Evolutionary conservation across 2,797 vertebrate species (phyloP).

Genomic region (Platyrinchus mystaceus): DNA sequence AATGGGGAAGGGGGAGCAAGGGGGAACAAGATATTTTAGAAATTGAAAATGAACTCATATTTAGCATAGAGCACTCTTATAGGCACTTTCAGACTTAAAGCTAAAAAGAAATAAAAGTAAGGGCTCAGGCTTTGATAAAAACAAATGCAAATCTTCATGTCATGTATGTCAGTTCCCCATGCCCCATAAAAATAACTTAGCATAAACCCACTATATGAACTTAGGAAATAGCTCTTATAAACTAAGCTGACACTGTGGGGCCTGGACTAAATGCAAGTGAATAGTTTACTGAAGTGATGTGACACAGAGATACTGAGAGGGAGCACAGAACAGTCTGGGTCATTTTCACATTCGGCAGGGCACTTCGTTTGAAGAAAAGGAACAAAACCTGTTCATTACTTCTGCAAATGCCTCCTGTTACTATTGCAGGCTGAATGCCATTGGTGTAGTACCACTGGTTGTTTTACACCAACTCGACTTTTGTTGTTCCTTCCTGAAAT

Average conservation of each 20-base stretch:
- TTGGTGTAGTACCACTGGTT: not conserved
- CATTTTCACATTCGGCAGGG: not conserved
- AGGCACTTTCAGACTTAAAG: not conserved
- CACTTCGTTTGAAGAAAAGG: fast-evolving
- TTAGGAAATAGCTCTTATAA: not conserved
- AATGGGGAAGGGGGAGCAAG: not conserved
- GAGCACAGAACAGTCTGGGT: not conserved
- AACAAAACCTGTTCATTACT: not conserved
- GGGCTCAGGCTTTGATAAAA: not conserved
- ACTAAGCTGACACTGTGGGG: not conserved
- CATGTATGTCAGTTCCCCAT: not conserved
- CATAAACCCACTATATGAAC: not conserved
- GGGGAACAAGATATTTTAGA: constrained; percentile 25
- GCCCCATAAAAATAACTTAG: not conserved
- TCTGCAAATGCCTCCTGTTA: not conserved
- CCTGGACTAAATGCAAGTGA: not conserved
- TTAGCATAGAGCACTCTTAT: not conserved
- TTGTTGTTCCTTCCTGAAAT: not conserved
- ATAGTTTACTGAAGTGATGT: not conserved
- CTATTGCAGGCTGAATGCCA: not conserved
- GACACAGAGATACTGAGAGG: not conserved
- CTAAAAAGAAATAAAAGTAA: not conserved
- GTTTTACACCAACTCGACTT: not conserved
- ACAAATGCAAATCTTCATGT: not conserved
- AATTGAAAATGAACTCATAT: constrained; percentile 34